Evolutionary conservation across 2,797 vertebrate species (phyloP).

Genomic region (Platyrinchus mystaceus): DNA sequence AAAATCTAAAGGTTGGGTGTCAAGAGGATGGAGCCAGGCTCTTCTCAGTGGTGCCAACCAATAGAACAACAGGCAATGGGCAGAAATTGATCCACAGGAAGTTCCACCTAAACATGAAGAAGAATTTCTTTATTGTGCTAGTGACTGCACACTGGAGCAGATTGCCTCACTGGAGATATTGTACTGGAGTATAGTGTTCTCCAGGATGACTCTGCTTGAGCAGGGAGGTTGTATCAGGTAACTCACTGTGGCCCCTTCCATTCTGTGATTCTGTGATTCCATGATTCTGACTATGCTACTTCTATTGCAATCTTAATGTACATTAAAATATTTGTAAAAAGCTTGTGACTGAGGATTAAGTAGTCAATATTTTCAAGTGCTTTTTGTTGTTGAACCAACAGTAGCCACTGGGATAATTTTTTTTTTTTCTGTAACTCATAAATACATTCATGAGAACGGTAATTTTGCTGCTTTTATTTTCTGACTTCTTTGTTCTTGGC

Average conservation of each 20-base stretch:
- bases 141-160: accelerated
- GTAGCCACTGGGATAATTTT: neutral
- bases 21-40: neutral
- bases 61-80: neutral
- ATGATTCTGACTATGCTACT: neutral
- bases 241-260: neutral
- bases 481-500: neutral
- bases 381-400: neutral
- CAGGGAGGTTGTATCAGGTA: too few relatives aligned
- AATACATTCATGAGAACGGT: neutral
- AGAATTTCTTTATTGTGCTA: neutral
- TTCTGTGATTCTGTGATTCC: neutral
- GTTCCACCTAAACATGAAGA: neutral
- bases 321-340: neutral
- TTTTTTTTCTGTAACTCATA: neutral
- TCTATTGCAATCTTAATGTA: neutral
- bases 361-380: neutral
- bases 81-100: neutral
- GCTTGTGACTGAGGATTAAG: neutral
- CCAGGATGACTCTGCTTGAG: neutral
- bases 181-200: neutral
- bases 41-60: accelerated
- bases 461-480: neutral
- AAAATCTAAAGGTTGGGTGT: too few relatives aligned
- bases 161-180: neutral